phyloP scores from a whole-genome alignment of 2,888 invertebrate genomes.

The Lycaena phlaeas region DNA sequence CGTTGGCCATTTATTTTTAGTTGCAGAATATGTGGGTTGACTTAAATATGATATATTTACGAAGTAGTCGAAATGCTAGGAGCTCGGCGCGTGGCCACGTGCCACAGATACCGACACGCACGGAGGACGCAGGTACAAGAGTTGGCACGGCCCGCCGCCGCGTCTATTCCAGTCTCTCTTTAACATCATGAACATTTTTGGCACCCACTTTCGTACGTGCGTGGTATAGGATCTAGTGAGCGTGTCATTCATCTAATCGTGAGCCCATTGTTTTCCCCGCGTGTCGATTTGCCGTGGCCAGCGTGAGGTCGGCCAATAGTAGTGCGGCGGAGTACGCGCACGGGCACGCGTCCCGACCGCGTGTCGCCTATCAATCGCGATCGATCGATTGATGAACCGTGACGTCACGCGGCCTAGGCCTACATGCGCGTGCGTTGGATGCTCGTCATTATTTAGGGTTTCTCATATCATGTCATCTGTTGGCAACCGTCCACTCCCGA shows the following conservation, averaged over 20 bases:
- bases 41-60: conserved; percentile 19
- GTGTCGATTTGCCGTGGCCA: conserved; percentile 55
- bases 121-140: conserved; percentile 33
- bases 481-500: conserved; percentile 1
- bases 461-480: not conserved
- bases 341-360: conserved; percentile 35
- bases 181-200: conserved; percentile 59
- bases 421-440: not conserved
- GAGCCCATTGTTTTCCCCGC: conserved; percentile 62
- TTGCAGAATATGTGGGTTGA: not conserved
- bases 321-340: conserved; percentile 44
- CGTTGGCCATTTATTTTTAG: not conserved
- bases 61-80: conserved; percentile 22
- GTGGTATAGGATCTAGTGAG: conserved; percentile 44
- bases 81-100: conserved; percentile 44
- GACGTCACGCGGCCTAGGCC: conserved; percentile 25
- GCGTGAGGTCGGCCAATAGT: conserved; percentile 51
- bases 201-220: conserved; percentile 55
- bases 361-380: conserved; percentile 59
- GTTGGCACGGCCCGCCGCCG: conserved; percentile 58
- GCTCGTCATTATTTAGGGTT: not conserved
- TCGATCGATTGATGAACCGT: conserved; percentile 58
- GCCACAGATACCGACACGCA: conserved; percentile 36
- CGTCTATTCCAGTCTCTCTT: conserved; percentile 61
- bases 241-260: conserved; percentile 69